Percentiles rank a stretch among this genome's conserved stretches.
phyloP scores from a whole-genome alignment of 2,888 invertebrate species.

The Leptodirus hochenwartii region DNA sequence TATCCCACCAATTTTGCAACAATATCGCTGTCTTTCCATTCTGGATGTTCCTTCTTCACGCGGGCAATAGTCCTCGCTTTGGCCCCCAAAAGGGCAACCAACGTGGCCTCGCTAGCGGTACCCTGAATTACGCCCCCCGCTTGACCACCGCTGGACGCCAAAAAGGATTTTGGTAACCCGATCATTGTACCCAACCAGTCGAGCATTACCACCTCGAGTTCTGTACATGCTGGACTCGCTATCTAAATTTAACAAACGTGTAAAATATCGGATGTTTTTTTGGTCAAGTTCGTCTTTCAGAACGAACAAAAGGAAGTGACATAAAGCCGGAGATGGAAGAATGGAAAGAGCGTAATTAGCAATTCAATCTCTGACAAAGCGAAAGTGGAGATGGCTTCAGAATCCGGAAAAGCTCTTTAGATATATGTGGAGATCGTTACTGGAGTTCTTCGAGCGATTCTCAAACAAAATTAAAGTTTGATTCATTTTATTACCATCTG shows the following conservation, averaged over 20 bases:
- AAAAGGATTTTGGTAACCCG: slow-evolving; percentile 66
- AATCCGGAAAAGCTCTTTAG: too few relatives aligned
- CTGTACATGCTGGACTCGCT: slow-evolving; percentile 89
- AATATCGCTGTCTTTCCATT: slow-evolving; percentile 54
- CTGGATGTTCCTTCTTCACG: slow-evolving; percentile 51
- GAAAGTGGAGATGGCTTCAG: too few relatives aligned
- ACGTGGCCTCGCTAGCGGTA: slow-evolving; percentile 87
- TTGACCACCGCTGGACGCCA: slow-evolving; percentile 60
- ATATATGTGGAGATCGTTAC: too few relatives aligned
- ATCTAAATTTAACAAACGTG: slow-evolving; percentile 37
- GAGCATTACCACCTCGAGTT: slow-evolving; percentile 85
- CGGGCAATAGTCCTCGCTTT: slow-evolving; percentile 53
- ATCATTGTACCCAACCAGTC: slow-evolving; percentile 94
- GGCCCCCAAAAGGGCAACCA: slow-evolving; percentile 83
- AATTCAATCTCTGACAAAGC: too few relatives aligned
- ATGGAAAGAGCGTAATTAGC: too few relatives aligned
- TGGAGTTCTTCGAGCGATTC: too few relatives aligned
- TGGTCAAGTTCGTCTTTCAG: not conserved
- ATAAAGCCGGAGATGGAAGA: too few relatives aligned
- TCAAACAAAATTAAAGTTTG: too few relatives aligned
- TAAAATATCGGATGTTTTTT: slow-evolving; percentile 1
- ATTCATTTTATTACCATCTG: too few relatives aligned
- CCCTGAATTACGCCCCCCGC: slow-evolving; percentile 85
- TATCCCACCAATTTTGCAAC: slow-evolving; percentile 71
- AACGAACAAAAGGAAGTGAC: not conserved